Conservation (phyloP, 2,888 invertebrate species). For the Erebia epiphron region DNA sequence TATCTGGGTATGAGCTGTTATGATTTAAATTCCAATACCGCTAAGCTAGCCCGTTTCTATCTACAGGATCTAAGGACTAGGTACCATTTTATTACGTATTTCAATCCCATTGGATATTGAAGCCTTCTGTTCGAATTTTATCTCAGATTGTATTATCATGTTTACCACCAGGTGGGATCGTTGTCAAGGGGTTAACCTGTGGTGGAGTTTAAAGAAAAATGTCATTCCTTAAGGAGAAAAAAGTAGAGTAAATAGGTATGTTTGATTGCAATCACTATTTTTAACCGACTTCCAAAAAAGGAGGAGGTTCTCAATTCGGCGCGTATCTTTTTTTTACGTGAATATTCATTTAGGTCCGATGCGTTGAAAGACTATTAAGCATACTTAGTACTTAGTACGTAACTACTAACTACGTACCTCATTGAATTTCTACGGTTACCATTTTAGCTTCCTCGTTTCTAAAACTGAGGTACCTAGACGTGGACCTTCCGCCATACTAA, state of each 20-base stretch:
- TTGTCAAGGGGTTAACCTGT: too few species aligned
- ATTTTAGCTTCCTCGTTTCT: constrained; percentile 9
- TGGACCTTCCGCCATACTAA: neutral
- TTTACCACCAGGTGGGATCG: too few species aligned
- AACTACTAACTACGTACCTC: neutral
- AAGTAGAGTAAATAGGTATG: neutral
- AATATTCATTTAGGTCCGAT: constrained; percentile 9
- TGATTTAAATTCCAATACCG: too few species aligned
- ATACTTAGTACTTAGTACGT: neutral
- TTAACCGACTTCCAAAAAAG: too few species aligned
- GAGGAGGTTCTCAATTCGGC: too few species aligned
- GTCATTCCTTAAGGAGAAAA: neutral
- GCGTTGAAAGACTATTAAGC: constrained; percentile 12
- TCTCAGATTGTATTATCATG: neutral
- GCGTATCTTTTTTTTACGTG: too few species aligned
- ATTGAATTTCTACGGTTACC: constrained; percentile 1
- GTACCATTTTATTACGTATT: neutral
- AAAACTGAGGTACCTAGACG: constrained; percentile 2
- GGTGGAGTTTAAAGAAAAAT: too few species aligned
- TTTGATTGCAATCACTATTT: constrained; percentile 1
- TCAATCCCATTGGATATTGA: neutral
- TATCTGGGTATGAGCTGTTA: too few species aligned
- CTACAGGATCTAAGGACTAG: too few species aligned
- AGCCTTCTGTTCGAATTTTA: neutral
- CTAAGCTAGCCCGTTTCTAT: too few species aligned